A percentile compares a stretch with the other conserved stretches of the same genome.
Evolutionary conservation across 2,888 invertebrate species (phyloP).

Genomic region (Lasioglossum calceatum): DNA sequence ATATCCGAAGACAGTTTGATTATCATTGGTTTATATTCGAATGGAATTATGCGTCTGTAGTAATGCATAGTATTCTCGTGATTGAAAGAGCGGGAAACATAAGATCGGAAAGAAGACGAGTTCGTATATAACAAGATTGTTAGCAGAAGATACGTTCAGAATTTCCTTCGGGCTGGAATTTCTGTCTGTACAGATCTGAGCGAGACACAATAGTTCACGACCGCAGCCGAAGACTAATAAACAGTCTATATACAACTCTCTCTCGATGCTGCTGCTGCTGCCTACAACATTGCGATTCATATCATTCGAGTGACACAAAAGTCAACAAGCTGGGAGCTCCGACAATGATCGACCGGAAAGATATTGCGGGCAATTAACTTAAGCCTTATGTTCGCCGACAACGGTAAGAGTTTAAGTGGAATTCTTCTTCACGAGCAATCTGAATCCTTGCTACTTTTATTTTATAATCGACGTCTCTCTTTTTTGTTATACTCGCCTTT

Average conservation of each 20-base stretch:
- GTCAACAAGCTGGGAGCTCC: conserved; percentile 36
- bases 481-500: neutral
- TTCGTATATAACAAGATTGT: conserved; percentile 8
- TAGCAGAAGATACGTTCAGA: conserved; percentile 2
- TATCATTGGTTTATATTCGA: neutral
- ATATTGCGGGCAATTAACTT: conserved; percentile 46
- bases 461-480: neutral
- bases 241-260: conserved; percentile 41
- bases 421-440: neutral
- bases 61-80: neutral
- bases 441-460: conserved; percentile 24
- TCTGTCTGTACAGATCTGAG: conserved; percentile 17
- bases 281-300: conserved; percentile 48
- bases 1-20: neutral
- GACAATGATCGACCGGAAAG: conserved; percentile 47
- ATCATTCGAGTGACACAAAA: conserved; percentile 43
- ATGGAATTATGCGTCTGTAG: conserved; percentile 10
- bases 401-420: neutral
- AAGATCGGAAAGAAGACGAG: neutral
- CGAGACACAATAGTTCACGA: conserved; percentile 23
- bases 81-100: neutral
- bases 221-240: conserved; percentile 43
- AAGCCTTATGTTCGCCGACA: conserved; percentile 15
- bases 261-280: conserved; percentile 13
- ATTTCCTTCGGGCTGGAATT: neutral